Base-by-base conservation (phyloP, 2,888 invertebrate genomes). In the Oscheius sp. region DNA sequence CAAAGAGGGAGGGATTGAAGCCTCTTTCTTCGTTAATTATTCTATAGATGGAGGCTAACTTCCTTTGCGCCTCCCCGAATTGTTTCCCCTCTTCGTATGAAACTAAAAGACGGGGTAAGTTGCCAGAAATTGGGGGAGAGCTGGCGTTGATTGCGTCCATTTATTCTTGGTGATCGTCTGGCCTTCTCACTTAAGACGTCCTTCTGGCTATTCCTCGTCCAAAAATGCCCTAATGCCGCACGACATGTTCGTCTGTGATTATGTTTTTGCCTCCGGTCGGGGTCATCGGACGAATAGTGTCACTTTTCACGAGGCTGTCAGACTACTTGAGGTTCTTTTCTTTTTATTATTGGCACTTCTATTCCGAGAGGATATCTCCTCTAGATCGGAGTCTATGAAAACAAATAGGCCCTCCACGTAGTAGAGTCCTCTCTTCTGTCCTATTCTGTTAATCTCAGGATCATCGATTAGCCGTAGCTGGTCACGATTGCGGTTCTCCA, bases 391-490 rank as follows among this genome's bases (percentile, higher is more conserved):
- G n/a, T n/a, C n/a, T n/a, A n/a, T n/a, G n/a, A n/a, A n/a, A n/a
- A n/a, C n/a, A n/a, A n/a, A n/a, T n/a, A n/a, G n/a, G n/a, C n/a
- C n/a, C n/a, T n/a, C n/a, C n/a, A n/a, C 36, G 14, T 8, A 9
- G 36, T 36, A 8, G 14, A 36, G 8, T 36, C 36, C 8, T 36
- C 8, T 36, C 14, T 36, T 14, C 36, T 14, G 8, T 8, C 51
- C 24, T 61, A 22, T 61, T 17, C 17, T 12, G 14, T 17, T 32
- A 28, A 2, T 44, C 22, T 26, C 66, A 78, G 78, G 78, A 78
- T 36, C 78, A 78, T 45, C 75, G 78, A 24, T 57, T 75, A 8
- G 74, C 75, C 2, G 78, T 75, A 2, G 73, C 74, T 36, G 78
- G 44, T 24, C 59, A 59, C 20, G 59, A 59, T 14, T 44, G 41